A percentile compares a stretch with the other conserved stretches of the same genome.
Evolutionary conservation across 1,140 invertebrate species (phyloP).

Genomic region (Papilio machaon): DNA sequence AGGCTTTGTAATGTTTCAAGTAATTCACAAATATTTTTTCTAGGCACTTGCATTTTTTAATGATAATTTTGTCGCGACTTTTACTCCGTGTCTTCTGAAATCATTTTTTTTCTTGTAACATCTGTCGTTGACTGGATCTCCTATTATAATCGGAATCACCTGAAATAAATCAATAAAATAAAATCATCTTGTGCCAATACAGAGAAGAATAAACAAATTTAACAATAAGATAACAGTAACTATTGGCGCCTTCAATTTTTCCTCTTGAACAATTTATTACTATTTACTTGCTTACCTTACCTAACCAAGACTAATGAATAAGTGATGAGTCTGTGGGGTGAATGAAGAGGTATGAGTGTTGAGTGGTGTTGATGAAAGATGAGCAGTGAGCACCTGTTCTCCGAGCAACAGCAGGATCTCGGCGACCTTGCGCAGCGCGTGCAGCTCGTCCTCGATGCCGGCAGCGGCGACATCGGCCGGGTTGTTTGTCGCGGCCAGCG

Average conservation of each 20-base stretch:
- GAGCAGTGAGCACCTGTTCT: conserved; percentile 65
- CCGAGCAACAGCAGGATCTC: conserved; percentile 69
- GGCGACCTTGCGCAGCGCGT: conserved; percentile 67
- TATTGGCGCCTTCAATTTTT: not conserved
- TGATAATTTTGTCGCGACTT: not conserved
- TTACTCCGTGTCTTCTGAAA: not conserved
- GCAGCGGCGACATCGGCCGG: conserved; percentile 42
- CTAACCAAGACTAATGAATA: not conserved
- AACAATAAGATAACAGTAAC: too few species aligned
- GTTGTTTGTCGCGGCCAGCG: conserved; percentile 50
- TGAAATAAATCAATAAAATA: not conserved
- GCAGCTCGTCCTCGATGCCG: conserved; percentile 57
- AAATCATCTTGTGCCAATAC: not conserved
- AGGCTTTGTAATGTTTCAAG: too few species aligned
- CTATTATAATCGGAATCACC: conserved; percentile 19
- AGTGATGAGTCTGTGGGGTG: too few species aligned
- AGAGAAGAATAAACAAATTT: not conserved
- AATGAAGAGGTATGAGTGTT: too few species aligned
- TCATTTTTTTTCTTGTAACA: not conserved
- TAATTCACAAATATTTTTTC: not conserved
- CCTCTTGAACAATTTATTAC: not conserved
- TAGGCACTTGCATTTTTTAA: not conserved
- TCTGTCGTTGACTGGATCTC: not conserved
- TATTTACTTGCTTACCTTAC: not conserved
- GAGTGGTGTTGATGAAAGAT: not conserved